Percentiles rank a stretch among this genome's conserved stretches.
phyloP scores from a whole-genome alignment of 1,140 invertebrate species.

The roundworm (Caenorhabditis elegans) region DNA sequence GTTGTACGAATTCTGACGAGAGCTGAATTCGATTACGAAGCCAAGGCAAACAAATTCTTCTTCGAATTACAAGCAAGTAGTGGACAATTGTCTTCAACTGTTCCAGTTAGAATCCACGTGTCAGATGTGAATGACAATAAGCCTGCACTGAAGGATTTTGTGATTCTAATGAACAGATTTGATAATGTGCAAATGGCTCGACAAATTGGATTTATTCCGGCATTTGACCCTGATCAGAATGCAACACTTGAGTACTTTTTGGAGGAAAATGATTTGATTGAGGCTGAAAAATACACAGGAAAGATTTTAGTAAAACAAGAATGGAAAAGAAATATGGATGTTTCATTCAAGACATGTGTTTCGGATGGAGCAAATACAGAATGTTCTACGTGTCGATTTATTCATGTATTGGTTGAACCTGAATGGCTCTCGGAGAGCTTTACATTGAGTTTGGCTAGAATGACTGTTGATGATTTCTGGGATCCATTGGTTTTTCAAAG shows the following conservation, averaged over 20 bases:
- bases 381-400: conserved; percentile 72
- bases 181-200: conserved; percentile 43
- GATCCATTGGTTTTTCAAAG: conserved; percentile 80
- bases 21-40: conserved; percentile 63
- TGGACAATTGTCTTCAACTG: conserved; percentile 63
- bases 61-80: conserved; percentile 62
- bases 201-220: conserved; percentile 58
- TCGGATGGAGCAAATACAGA: conserved; percentile 74
- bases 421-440: conserved; percentile 93
- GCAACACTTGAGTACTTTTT: conserved; percentile 63
- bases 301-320: conserved; percentile 69
- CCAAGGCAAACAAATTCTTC: conserved; percentile 57
- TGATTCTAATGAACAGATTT: conserved; percentile 55
- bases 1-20: conserved; percentile 57
- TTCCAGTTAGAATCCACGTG: conserved; percentile 56
- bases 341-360: conserved; percentile 89
- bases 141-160: conserved; percentile 60
- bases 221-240: conserved; percentile 65
- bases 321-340: conserved; percentile 90
- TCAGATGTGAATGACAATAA: conserved; percentile 64
- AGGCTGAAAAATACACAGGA: conserved; percentile 55
- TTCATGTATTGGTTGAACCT: conserved; percentile 78
- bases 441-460: conserved; percentile 86
- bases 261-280: conserved; percentile 58
- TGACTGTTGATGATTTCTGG: conserved; percentile 88